Base-by-base conservation (phyloP, 2,888 invertebrate species). In the Scaptomyza tumidula region DNA sequence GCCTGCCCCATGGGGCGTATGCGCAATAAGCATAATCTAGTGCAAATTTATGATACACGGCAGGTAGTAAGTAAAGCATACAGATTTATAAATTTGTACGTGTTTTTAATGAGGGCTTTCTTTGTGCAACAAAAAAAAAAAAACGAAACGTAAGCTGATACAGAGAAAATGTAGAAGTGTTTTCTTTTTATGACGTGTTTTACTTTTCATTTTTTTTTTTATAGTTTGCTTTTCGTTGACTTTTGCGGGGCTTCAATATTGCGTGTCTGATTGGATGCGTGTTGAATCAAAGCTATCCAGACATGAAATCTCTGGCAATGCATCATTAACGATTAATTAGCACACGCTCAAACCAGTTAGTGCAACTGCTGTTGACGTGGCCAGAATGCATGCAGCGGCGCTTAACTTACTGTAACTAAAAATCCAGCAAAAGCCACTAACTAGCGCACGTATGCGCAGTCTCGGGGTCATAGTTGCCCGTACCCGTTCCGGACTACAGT, bases 241-340 rank as follows among this genome's bases (percentile, higher is more conserved):
- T 81, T 70, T 74, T 70, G 65, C 61, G 62, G 53, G 85, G 84
- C 77, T 85, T 85, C 88, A 50, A 77, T 66, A 62, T 85, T 64
- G 88, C 88, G 79, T 85, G 88, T 66, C 58, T 52, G 70, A 50
- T 66, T 55, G 64, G 70, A 65, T 80, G 50, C 65, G 74, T 61
- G 60, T 33, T 48, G 46, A 54, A 46, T 56, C 43, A 53, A 60
- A 63, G 58, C 65, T 70, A 71, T 80, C 70, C 57, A 55, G 66
- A 73, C 86, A 88, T 69, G 86, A 86, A 78, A 86, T 74, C 69
- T 68, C 33, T 60, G 64, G 61, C 66, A 78, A 69, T 73, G 73
- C 84, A 86, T 72, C 86, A 86, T 83, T 86, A 80, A 71, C 86
- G 60, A 74, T 71, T 88, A 84, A 84, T 88, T 84, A 84, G 78